phyloP scores from a whole-genome alignment of 2,113 vertebrate genomes.

The Leuciscus idus region DNA sequence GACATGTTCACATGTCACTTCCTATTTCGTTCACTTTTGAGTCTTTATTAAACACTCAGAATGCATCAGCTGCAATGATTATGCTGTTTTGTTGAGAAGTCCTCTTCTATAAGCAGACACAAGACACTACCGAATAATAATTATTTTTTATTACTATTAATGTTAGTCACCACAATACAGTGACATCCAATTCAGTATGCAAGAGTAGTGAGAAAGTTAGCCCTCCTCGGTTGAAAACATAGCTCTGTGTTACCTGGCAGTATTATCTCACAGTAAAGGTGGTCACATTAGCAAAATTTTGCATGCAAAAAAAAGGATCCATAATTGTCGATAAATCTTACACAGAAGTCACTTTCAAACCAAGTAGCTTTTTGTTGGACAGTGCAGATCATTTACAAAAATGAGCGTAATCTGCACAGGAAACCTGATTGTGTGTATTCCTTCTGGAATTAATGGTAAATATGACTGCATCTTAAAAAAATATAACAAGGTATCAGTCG shows the following conservation, averaged over 20 bases:
- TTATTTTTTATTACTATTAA: slow-evolving; percentile 15
- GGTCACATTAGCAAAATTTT: neutral
- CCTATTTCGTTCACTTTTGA: slow-evolving; percentile 15
- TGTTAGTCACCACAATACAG: neutral
- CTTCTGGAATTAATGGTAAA: neutral
- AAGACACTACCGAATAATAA: neutral
- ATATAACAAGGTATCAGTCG: neutral
- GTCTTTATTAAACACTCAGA: neutral
- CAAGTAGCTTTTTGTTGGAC: neutral
- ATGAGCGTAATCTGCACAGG: neutral
- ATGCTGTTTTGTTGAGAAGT: neutral
- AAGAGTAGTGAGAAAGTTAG: neutral
- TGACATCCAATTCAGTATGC: neutral
- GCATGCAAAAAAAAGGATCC: neutral
- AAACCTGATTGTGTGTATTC: neutral
- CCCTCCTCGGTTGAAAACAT: neutral
- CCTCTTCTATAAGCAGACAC: neutral
- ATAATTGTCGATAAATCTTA: neutral
- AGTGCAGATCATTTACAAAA: neutral
- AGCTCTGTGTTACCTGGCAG: neutral
- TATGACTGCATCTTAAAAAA: neutral
- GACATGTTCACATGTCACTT: slow-evolving; percentile 33
- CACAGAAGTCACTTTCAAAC: neutral
- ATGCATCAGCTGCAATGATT: neutral
- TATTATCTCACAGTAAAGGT: neutral